phyloP scores from a whole-genome alignment of 2,797 vertebrate genomes.

The Acanthiza pusilla region DNA sequence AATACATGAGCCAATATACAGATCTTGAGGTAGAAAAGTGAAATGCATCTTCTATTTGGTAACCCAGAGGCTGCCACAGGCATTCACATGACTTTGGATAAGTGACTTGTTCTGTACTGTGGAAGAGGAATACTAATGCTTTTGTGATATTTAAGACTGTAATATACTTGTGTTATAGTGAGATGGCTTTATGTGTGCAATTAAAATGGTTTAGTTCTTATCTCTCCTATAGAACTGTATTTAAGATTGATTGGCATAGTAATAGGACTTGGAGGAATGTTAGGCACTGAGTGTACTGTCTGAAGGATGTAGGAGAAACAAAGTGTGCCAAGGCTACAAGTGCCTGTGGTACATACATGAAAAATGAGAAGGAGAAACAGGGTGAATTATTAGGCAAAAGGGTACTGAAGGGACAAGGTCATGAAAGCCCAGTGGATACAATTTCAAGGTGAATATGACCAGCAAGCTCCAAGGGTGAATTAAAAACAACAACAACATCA shows the following conservation, averaged over 20 bases:
- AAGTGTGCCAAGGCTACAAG: not conserved
- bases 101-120: not conserved
- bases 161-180: not conserved
- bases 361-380: not conserved
- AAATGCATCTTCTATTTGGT: not conserved
- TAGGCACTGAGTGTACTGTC: not conserved
- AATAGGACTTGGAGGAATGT: not conserved
- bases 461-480: not conserved
- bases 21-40: not conserved
- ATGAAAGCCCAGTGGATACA: not conserved
- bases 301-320: not conserved
- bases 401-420: not conserved
- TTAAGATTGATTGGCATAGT: not conserved
- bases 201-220: not conserved
- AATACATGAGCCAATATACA: not conserved
- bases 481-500: not conserved
- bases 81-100: not conserved
- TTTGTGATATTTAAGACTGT: not conserved
- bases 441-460: conserved; percentile 2
- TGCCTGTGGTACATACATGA: not conserved
- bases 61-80: not conserved
- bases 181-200: not conserved
- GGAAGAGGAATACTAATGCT: not conserved
- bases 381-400: not conserved
- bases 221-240: not conserved